Conservation (phyloP, 2,797 vertebrate species). For the Falco cherrug region DNA sequence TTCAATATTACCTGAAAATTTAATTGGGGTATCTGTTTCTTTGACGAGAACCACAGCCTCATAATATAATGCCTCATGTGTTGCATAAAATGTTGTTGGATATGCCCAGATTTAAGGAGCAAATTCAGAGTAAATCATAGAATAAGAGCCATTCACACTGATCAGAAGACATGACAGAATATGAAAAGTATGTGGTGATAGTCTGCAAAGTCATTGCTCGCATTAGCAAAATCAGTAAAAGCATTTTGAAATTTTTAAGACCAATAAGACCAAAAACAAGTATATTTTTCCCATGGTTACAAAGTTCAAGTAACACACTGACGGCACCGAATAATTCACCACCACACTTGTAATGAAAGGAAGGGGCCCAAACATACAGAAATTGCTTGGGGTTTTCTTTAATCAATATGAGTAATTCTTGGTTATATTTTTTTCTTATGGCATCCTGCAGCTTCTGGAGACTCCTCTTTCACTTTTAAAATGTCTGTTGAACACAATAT, state of each 20-base stretch:
- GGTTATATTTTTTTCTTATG: not conserved
- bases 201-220: not conserved
- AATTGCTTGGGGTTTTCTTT: not conserved
- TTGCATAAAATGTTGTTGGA: conserved; percentile 31
- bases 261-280: not conserved
- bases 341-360: not conserved
- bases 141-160: conserved; percentile 48
- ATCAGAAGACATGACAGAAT: conserved; percentile 36
- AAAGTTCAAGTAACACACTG: not conserved
- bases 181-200: not conserved
- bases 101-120: conserved; percentile 27
- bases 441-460: not conserved
- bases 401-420: not conserved
- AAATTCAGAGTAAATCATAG: conserved; percentile 51
- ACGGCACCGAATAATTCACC: not conserved
- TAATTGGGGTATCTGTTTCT: conserved; percentile 55
- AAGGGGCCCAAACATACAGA: rapidly evolving
- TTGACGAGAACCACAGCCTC: conserved; percentile 54
- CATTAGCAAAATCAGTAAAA: not conserved
- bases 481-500: not conserved
- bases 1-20: conserved; percentile 15
- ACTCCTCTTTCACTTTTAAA: conserved; percentile 1
- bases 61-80: conserved; percentile 40
- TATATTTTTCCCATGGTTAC: not conserved
- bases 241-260: not conserved